These are phyloP conservation scores for Enchytraeus crypticus DNA, from an alignment of 2,888 invertebrate species.

Conservation along the genomic window DNA sequence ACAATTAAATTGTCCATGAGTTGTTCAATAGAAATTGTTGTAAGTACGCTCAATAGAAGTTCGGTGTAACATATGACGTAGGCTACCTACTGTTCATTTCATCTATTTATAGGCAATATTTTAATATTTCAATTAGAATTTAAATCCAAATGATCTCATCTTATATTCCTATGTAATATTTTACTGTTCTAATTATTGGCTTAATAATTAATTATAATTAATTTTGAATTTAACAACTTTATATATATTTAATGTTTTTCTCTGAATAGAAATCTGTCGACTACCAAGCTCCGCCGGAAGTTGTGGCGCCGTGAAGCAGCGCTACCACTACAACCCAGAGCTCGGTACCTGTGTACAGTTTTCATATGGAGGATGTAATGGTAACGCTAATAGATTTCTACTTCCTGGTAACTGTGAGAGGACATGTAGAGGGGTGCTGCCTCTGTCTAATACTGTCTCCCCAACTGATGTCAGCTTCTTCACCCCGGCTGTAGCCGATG, in stretches of 20 bases:
- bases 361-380: constrained; percentile 24
- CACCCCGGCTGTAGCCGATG: background rate
- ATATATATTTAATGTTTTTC: background rate
- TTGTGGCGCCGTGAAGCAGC: constrained; percentile 6
- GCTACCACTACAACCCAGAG: constrained; percentile 35
- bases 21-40: too few species aligned
- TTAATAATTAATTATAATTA: too few species aligned
- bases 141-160: too few species aligned
- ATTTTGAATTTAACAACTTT: too few species aligned
- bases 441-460: background rate
- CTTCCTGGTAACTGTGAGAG: constrained; percentile 57
- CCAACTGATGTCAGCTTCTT: background rate
- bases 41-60: too few species aligned
- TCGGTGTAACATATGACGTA: too few species aligned
- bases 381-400: constrained; percentile 27
- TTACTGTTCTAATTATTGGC: too few species aligned
- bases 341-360: constrained; percentile 56
- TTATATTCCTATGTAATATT: too few species aligned
- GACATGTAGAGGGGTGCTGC: constrained; percentile 3
- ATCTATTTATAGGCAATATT: too few species aligned
- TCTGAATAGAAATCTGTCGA: constrained; percentile 11
- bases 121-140: too few species aligned
- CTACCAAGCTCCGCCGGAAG: constrained; percentile 5
- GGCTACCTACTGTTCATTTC: too few species aligned
- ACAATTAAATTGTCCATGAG: too few species aligned